A percentile compares a stretch with the other conserved stretches of the same genome.
phyloP scores from a whole-genome alignment of 2,797 vertebrate genomes.

The Myiothlypis coronata region DNA sequence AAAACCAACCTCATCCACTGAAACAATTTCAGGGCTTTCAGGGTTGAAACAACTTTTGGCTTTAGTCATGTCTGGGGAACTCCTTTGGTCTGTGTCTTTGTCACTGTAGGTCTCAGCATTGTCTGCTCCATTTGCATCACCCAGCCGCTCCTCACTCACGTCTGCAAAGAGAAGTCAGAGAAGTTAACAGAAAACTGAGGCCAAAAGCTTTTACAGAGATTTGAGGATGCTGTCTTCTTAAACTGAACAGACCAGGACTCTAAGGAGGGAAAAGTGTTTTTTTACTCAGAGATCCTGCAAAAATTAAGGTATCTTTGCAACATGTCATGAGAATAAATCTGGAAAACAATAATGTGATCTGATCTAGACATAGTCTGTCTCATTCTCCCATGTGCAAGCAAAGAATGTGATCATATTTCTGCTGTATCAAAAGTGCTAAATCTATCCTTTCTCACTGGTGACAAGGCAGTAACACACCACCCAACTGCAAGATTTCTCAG shows the following conservation, averaged over 20 bases:
- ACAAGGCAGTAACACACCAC: background rate
- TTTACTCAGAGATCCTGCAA: background rate
- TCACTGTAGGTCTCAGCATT: slow-evolving; percentile 86
- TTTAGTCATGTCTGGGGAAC: slow-evolving; percentile 87
- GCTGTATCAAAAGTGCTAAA: background rate
- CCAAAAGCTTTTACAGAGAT: background rate
- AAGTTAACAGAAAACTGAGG: slow-evolving; percentile 8
- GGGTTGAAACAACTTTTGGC: slow-evolving; percentile 87
- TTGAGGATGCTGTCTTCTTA: background rate
- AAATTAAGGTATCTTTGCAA: background rate
- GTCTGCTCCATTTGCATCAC: slow-evolving; percentile 80
- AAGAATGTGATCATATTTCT: background rate
- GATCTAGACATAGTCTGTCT: background rate
- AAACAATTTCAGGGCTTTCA: slow-evolving; percentile 84
- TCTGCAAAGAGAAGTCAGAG: slow-evolving; percentile 76
- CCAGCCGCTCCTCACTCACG: slow-evolving; percentile 80
- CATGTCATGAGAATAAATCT: background rate
- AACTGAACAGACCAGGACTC: background rate
- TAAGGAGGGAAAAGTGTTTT: accelerated
- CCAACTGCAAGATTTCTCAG: background rate
- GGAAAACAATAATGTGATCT: background rate
- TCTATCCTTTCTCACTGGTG: background rate
- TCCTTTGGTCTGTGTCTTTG: slow-evolving; percentile 86
- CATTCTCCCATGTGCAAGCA: background rate
- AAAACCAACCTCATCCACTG: slow-evolving; percentile 83